A percentile compares a stretch with the other conserved stretches of the same genome.
These are phyloP conservation scores for Eubasilissa regina DNA, from an alignment of 1,140 invertebrate genomes.

Conservation along the genomic window DNA sequence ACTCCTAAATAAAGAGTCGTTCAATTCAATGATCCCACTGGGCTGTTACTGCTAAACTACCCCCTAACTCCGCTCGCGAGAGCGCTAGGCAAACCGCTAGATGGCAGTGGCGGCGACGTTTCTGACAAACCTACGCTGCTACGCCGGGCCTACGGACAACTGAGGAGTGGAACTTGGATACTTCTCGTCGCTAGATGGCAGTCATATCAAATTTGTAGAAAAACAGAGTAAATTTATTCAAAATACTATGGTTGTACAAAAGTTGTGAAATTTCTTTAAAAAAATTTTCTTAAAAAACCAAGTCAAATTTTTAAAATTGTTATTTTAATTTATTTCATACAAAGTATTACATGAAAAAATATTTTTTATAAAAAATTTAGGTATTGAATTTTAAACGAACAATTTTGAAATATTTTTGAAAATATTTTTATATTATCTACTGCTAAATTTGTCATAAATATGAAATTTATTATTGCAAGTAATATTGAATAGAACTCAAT, in stretches of 20 bases:
- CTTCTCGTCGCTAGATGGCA: constrained; percentile 45
- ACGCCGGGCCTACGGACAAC: not conserved
- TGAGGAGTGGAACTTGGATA: not conserved
- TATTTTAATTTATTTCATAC: not conserved
- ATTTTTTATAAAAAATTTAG: no score
- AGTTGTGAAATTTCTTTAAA: not conserved
- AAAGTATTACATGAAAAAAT: no score
- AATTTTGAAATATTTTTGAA: not conserved
- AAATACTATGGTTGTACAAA: constrained; percentile 22
- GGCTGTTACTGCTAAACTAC: not conserved
- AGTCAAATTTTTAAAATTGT: not conserved
- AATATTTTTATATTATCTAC: no score
- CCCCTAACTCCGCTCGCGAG: constrained; percentile 1
- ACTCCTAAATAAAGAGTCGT: constrained; percentile 53
- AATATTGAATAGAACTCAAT: no score
- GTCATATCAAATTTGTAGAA: not conserved
- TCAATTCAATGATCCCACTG: constrained; percentile 55
- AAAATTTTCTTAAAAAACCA: not conserved
- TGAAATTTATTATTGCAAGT: no score
- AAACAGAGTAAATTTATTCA: constrained; percentile 4
- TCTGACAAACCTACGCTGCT: not conserved
- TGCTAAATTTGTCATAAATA: no score
- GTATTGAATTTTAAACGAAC: no score
- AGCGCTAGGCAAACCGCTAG: not conserved
- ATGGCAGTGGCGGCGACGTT: constrained; percentile 1